Evolutionary conservation across 2,113 vertebrate genomes (phyloP).

Genomic region (Leucosticte australis): DNA sequence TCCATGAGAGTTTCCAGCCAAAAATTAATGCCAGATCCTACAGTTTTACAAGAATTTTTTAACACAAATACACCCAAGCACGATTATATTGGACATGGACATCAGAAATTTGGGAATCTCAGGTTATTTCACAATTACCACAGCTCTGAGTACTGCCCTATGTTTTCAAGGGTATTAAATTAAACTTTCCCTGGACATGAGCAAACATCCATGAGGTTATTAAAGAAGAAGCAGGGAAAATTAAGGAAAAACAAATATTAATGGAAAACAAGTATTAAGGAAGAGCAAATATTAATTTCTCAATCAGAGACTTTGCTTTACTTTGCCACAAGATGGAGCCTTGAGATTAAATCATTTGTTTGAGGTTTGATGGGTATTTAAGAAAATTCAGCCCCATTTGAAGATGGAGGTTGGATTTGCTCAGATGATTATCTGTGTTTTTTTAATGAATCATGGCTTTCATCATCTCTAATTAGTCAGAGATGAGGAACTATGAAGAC

Average conservation of each 20-base stretch:
- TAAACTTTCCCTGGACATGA: rapidly evolving
- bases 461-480: background rate
- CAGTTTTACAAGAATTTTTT: background rate
- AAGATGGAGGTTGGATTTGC: background rate
- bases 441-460: background rate
- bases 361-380: too few species aligned
- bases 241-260: background rate
- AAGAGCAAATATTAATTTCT: background rate
- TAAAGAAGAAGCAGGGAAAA: background rate
- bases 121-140: background rate
- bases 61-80: too few species aligned
- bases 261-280: background rate
- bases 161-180: background rate
- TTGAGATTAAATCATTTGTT: background rate
- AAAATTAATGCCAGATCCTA: background rate
- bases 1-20: rapidly evolving
- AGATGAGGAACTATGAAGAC: background rate
- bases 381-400: background rate
- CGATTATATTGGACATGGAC: rapidly evolving
- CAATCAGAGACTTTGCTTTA: background rate
- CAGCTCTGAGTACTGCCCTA: background rate
- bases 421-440: background rate
- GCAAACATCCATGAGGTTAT: rapidly evolving
- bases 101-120: background rate
- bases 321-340: conserved; percentile 63